phyloP scores from a whole-genome alignment of 1,140 invertebrate genomes.

The Metopolophium dirhodum region DNA sequence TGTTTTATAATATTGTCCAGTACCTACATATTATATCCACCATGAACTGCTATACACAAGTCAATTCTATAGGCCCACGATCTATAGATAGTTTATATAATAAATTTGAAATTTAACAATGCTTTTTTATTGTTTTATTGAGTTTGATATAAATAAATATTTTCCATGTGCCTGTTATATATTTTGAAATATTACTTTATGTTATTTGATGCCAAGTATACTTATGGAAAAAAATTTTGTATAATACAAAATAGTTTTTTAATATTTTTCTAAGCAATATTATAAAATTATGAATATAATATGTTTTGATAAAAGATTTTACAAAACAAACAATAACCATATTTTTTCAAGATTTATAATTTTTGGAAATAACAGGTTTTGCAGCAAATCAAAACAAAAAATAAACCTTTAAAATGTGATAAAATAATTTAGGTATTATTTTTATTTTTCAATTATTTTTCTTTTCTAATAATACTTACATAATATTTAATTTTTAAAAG shows the following conservation, averaged over 20 bases:
- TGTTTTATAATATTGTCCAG: no score
- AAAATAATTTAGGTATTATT: not conserved
- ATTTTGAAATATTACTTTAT: not conserved
- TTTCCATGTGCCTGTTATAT: not conserved
- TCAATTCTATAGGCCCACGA: no score
- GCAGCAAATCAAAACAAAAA: not conserved
- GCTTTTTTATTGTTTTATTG: not conserved
- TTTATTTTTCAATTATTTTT: not conserved
- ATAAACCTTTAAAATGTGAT: not conserved
- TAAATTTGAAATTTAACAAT: not conserved
- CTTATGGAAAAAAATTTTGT: not conserved
- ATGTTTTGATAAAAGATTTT: no score
- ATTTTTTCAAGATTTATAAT: not conserved
- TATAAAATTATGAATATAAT: not conserved
- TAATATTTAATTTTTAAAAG: not conserved
- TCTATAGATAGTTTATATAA: no score
- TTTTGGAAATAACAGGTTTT: not conserved
- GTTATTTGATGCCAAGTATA: not conserved
- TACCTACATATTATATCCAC: no score
- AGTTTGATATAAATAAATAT: not conserved
- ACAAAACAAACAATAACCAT: not conserved
- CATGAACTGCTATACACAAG: no score
- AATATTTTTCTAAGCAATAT: not conserved
- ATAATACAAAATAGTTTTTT: not conserved
- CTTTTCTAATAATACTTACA: not conserved